A percentile compares a stretch with the other conserved stretches of the same genome.
These are phyloP conservation scores for Meles meles DNA, from an alignment of 2,113 vertebrate species.

Conservation along the genomic window DNA sequence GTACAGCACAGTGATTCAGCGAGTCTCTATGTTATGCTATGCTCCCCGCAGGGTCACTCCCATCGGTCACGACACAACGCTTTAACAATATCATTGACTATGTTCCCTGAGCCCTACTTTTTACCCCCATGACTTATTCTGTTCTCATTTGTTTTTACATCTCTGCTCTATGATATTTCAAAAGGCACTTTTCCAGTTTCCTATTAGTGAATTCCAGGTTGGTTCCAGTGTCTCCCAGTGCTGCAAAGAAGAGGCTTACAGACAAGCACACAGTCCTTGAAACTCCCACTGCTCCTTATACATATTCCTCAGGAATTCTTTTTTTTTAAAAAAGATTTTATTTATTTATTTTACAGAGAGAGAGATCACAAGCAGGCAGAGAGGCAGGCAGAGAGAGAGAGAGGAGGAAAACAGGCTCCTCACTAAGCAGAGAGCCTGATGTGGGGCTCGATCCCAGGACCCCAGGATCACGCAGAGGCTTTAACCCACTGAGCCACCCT, in stretches of 20 bases:
- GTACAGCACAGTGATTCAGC: background rate
- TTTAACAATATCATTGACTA: background rate
- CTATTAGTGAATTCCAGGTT: background rate
- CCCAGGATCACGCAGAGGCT: too few species aligned
- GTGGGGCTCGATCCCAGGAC: too few species aligned
- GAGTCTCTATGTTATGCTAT: background rate
- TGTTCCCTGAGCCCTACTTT: background rate
- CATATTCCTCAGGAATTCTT: background rate
- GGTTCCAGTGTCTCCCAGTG: background rate
- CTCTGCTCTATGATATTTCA: background rate
- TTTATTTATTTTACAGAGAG: too few species aligned
- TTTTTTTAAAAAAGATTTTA: too few species aligned
- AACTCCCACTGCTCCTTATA: background rate
- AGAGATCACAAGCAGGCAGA: too few species aligned
- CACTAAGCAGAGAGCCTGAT: too few species aligned
- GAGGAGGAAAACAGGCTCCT: too few species aligned
- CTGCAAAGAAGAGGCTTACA: background rate
- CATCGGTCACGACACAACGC: background rate
- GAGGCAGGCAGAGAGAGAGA: too few species aligned
- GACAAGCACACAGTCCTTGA: background rate
- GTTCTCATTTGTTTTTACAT: background rate
- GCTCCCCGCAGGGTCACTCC: background rate
- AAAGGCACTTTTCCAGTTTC: background rate
- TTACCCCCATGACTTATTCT: background rate
- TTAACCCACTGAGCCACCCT: too few species aligned